These are phyloP conservation scores for Catagonus wagneri DNA, from an alignment of 2,113 vertebrate species.

Conservation along the genomic window DNA sequence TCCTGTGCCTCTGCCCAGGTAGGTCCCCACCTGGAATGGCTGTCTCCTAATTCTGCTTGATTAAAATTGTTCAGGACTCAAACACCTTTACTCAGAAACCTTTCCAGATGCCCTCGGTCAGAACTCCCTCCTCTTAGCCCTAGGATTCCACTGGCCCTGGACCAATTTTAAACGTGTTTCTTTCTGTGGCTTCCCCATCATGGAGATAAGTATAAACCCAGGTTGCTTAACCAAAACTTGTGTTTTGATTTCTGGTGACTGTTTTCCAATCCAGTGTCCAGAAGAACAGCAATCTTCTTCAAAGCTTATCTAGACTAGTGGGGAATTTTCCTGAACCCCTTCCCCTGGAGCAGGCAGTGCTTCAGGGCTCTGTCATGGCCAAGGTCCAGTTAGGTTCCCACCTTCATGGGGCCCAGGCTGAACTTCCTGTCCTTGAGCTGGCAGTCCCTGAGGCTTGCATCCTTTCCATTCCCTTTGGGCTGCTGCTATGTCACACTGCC, in stretches of 20 bases:
- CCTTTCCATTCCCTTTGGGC: background rate
- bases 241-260: conserved; percentile 43
- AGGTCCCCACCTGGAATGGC: background rate
- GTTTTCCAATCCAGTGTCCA: background rate
- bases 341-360: background rate
- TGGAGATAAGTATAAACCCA: background rate
- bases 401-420: background rate
- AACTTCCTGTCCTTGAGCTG: background rate
- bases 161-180: background rate
- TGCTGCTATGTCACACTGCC: background rate
- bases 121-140: background rate
- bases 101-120: background rate
- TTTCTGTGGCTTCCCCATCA: background rate
- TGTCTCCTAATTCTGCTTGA: background rate
- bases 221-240: too few relatives aligned
- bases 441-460: background rate
- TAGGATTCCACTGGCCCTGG: background rate
- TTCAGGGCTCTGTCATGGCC: background rate
- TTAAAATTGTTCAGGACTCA: background rate
- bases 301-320: background rate
- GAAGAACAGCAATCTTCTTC: background rate
- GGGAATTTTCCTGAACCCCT: background rate
- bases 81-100: background rate
- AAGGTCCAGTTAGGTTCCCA: background rate
- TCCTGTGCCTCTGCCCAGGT: background rate